Conservation (phyloP, 2,113 vertebrate species). For the Tyrannus savana region DNA sequence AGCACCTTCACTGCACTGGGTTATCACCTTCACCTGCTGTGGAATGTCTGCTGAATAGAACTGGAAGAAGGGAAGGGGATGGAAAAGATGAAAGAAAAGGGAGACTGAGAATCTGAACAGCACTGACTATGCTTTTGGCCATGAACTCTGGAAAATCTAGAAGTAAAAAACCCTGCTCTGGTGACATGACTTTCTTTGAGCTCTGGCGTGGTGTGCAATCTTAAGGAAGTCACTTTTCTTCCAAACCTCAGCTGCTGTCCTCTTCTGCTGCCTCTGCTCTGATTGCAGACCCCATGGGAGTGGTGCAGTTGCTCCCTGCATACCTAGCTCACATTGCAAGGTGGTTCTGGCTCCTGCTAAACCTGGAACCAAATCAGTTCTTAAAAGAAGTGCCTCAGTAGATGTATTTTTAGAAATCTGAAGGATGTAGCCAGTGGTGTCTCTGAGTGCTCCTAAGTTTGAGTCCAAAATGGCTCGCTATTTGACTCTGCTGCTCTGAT, state of each 20-base stretch:
- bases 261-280: background rate
- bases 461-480: background rate
- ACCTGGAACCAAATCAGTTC: background rate
- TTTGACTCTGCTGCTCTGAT: background rate
- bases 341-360: background rate
- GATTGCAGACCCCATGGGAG: accelerated
- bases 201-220: background rate
- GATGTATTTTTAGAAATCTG: background rate
- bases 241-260: accelerated
- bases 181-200: background rate
- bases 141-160: background rate
- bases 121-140: background rate
- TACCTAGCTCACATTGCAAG: background rate
- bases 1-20: background rate
- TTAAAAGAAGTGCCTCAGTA: background rate
- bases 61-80: background rate
- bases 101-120: background rate
- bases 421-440: background rate
- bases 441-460: background rate
- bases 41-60: background rate
- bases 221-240: background rate
- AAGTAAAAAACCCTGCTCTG: background rate
- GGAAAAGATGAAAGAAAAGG: background rate
- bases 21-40: background rate
- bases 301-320: accelerated